Evolutionary conservation across 2,888 invertebrate species (phyloP).

Genomic region (Sympetrum striolatum): DNA sequence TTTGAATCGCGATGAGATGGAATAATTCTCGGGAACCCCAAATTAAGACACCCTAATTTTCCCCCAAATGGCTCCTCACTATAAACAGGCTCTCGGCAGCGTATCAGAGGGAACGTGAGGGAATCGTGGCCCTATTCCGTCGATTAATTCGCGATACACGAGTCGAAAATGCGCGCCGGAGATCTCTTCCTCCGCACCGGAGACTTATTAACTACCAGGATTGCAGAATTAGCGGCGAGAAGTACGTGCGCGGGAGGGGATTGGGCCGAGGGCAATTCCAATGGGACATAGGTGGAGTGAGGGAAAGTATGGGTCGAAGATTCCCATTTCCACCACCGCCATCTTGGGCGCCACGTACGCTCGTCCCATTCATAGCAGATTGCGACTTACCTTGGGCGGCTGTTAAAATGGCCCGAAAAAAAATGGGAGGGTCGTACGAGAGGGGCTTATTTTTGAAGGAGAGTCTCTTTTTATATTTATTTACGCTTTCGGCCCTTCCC

Average conservation of each 20-base stretch:
- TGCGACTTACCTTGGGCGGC: constrained; percentile 27
- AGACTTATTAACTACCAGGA: not conserved
- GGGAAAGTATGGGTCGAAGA: not conserved
- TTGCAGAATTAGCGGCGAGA: not conserved
- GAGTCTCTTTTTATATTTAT: not conserved
- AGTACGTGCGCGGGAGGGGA: not conserved
- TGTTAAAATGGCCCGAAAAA: not conserved
- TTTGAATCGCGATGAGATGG: too few relatives aligned
- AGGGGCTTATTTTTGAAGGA: not conserved
- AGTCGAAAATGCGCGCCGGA: not conserved
- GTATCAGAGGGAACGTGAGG: too few relatives aligned
- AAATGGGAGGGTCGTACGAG: not conserved
- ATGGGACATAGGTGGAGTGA: not conserved
- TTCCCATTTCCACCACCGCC: not conserved
- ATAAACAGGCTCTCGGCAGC: too few relatives aligned
- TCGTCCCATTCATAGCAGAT: constrained; percentile 20
- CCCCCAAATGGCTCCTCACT: too few relatives aligned
- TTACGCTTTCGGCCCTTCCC: constrained; percentile 6
- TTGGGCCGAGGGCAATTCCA: too few relatives aligned
- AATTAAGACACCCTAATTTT: not conserved
- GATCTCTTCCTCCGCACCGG: not conserved
- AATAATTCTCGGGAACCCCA: not conserved
- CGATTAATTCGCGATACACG: too few relatives aligned
- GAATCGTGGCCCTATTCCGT: too few relatives aligned
- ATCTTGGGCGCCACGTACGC: not conserved